Evolutionary conservation across 2,797 vertebrate species (phyloP), one percentile per base, ranked within the genome.

Genomic region (Botia kubotai): DNA sequence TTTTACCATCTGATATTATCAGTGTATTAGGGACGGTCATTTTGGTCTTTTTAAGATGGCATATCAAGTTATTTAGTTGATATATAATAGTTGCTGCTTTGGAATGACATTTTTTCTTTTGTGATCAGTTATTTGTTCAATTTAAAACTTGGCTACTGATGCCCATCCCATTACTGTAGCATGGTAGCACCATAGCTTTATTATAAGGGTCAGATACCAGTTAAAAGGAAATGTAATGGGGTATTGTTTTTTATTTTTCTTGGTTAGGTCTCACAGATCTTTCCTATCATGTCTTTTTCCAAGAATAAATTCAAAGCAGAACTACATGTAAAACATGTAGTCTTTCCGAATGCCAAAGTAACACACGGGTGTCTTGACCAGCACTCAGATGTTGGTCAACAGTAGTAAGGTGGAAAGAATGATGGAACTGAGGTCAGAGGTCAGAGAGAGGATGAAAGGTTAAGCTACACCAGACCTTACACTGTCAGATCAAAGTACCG

Each of bases 391-490:
- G 17, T 79, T 69, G 55, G 46, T 23, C 50, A 23, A 4, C 70
- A 55, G 50, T 75, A 50, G n/a, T n/a, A 72, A 39, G 29, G 66
- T n/a, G 11, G 23, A 58, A 16, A 48, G 36, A 26, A 72, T 60
- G 26, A 46, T n/a, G 23, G 23, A 48, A 46, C n/a, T 39, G 7
- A 33, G 62, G 78, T 66, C 62, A 69, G 33, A 73, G 77, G 48
- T 63, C 67, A 80, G 17, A 62, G 12, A 19, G 23, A 50, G 33
- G 53, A 52, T 53, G 55, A 77, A 46, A 72, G 69, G 78, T 80
- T 76, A 83, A 80, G 65, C 46, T 65, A 57, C 23, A 70, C 77
- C 77, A 79, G 76, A 69, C 48, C 19, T 75, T 26, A 55, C 12
- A 71, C 21, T 33, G 43, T 67, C 14, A 10, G 67, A 72, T 83